Evolutionary conservation across 2,797 vertebrate genomes (phyloP).

Genomic region (Myotis pilosus): DNA sequence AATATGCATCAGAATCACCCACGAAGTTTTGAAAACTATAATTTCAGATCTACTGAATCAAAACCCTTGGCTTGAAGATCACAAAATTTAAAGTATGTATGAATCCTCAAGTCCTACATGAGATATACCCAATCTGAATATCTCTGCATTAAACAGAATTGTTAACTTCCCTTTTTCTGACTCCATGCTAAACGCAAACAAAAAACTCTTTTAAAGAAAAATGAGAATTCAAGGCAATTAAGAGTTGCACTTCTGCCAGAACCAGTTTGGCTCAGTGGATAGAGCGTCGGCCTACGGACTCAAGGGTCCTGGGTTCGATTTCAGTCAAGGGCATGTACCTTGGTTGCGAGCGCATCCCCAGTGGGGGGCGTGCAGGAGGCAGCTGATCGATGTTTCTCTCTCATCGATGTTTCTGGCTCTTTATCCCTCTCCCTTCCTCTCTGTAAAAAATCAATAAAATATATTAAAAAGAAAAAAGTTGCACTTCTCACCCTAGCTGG

Average conservation of each 20-base stretch:
- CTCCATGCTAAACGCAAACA: not conserved
- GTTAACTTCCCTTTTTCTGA: constrained; percentile 6
- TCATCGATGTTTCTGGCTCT: too few relatives aligned
- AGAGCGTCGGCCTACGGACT: too few relatives aligned
- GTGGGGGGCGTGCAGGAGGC: too few relatives aligned
- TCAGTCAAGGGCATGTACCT: too few relatives aligned
- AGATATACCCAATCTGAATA: not conserved
- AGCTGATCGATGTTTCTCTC: too few relatives aligned
- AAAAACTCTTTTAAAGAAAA: constrained; percentile 8
- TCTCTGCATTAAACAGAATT: not conserved
- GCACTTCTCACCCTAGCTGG: not conserved
- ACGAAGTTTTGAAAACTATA: constrained; percentile 18
- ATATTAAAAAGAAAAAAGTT: not conserved
- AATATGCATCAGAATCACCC: not conserved
- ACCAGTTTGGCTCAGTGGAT: too few relatives aligned
- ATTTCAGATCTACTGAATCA: constrained; percentile 10
- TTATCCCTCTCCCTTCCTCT: too few relatives aligned
- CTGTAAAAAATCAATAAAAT: too few relatives aligned
- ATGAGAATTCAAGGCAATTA: not conserved
- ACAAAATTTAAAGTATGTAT: constrained; percentile 2
- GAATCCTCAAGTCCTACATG: not conserved
- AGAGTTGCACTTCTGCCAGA: not conserved
- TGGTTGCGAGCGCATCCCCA: too few relatives aligned
- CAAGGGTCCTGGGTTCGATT: too few relatives aligned
- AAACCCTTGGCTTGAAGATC: not conserved